Base-by-base conservation (phyloP, 2,113 vertebrate genomes). In the Corythornis cristatus region DNA sequence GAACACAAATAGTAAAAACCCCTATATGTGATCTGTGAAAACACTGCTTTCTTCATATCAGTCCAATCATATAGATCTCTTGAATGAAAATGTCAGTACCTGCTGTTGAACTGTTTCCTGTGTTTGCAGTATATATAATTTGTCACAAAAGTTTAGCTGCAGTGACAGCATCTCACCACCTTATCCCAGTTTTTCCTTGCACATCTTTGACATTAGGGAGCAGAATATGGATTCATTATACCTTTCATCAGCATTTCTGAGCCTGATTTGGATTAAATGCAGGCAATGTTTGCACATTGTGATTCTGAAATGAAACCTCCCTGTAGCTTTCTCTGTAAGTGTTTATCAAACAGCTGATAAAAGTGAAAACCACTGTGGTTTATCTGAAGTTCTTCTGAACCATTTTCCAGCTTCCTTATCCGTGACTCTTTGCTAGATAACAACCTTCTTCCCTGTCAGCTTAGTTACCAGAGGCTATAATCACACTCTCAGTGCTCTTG, bases 271-370 rank as follows among this genome's bases (percentile, higher is more conserved):
- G 43, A 43, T 62, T 67, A 90, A 95, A 90, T n/a, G 25, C 28
- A 2, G 3, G 7, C 37, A 5, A 7, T 57, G 11, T 62, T 58
- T 61, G 16, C 25, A 35, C 1, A 0, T 7, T 72, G 48, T 51
- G 60, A 29, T 60, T 90, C 37, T 83, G 26, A 74, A 93, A 29
- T 50, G 35, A 79, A 88, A 74, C 22, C 7, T 83, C 31, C 28
- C 25, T 83, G 46, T 12, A 29, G 11, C 76, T 45, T 68, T 75
- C 40, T 58, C 37, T 66, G 33, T 12, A 48, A 89, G 26, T 15
- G 17, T 89, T 95, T 88, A 53, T 62, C 65, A 58, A 76, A 56
- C 3, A 86, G 13, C 15, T 85, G 48, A 60, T 93, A 86, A 91
- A 78, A 92, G 31, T 48, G 35, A 77, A 76, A 26, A 72, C 31